Evolutionary conservation across 1,140 invertebrate species (phyloP), one percentile per base, ranked within the genome.

Genomic region (Drosophila murphyi): DNA sequence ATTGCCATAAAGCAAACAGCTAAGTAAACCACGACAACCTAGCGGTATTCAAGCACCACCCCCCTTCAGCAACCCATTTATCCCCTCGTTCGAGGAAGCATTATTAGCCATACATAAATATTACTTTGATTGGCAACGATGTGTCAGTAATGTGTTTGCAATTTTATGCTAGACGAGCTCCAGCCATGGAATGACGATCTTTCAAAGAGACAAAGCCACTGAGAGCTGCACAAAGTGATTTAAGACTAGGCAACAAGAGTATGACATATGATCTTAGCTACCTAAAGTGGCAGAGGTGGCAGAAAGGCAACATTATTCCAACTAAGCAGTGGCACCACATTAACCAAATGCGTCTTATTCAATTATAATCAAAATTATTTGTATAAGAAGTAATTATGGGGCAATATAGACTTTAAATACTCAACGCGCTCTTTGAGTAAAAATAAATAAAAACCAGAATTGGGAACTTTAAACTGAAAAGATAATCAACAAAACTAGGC

Each of bases 101-200:
- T 76, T 82, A 31, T 43, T 45, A 55, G 57, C 56, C 68, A 45
- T 35, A 77, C 57, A 56, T 20, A 20, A 20, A 20, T 20, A 80
- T 78, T 61, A 69, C 78, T 68, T 77, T 86, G 87, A 90, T 90
- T 90, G 79, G 90, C 90, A 90, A 90, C 80, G 79, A 87, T 90
- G 86, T 90, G 86, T 87, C 87, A 90, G 90, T 90, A 90, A 90
- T 86, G 76, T 78, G 82, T 80, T 80, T 79, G 85, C 82, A 83
- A 87, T 88, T 88, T 88, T 76, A 82, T 87, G 80, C 80, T 80
- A 71, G 41, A 48, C 45, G 41, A 72, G 47, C 54, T 55, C 52
- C 37, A 52, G 6, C 5, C 5, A 37, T 7, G 6, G 7, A 41
- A 41, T 20, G 20, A 20, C 20, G 20, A 20, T 20, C 20, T 20